These are phyloP conservation scores for Arnoldichthys spilopterus DNA, from an alignment of 2,797 vertebrate species.

Conservation along the genomic window DNA sequence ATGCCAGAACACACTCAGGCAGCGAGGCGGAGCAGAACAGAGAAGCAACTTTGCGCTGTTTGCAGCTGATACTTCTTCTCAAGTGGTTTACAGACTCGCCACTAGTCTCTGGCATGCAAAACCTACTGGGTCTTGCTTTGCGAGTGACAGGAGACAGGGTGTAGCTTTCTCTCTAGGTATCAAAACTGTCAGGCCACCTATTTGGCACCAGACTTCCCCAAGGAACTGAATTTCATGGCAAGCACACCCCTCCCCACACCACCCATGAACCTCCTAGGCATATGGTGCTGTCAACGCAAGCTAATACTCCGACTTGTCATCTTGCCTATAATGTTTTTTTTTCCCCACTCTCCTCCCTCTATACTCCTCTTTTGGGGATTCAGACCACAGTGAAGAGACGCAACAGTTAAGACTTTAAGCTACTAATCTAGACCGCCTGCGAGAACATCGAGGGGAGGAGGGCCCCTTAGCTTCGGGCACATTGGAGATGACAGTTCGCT, in stretches of 20 bases:
- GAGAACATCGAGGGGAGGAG: slow-evolving; percentile 4
- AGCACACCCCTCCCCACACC: slow-evolving; percentile 27
- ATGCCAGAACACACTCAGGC: slow-evolving; percentile 14
- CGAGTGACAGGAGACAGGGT: slow-evolving; percentile 43
- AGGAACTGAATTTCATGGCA: slow-evolving; percentile 32
- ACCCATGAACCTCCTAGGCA: slow-evolving; percentile 39
- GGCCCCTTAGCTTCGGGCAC: slow-evolving; percentile 32
- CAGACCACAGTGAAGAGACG: slow-evolving; percentile 24
- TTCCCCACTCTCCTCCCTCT: background rate
- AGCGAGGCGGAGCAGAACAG: background rate
- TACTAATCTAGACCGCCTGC: slow-evolving; percentile 25
- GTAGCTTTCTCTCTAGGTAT: slow-evolving; percentile 44
- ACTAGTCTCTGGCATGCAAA: slow-evolving; percentile 23
- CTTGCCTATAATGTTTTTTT: slow-evolving; percentile 40
- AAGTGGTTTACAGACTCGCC: background rate
- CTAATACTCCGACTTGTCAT: slow-evolving; percentile 52
- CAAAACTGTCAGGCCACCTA: slow-evolving; percentile 54
- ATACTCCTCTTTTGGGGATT: slow-evolving; percentile 16
- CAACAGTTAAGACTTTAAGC: slow-evolving; percentile 39
- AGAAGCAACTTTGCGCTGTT: slow-evolving; percentile 29
- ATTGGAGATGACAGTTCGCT: slow-evolving; percentile 41
- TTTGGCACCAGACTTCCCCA: slow-evolving; percentile 46
- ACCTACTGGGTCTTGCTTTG: slow-evolving; percentile 12
- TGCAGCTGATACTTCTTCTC: background rate
- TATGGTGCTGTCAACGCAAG: slow-evolving; percentile 60